Evolutionary conservation across 1,140 invertebrate species (phyloP).

Genomic region (Dendroctonus ponderosae): DNA sequence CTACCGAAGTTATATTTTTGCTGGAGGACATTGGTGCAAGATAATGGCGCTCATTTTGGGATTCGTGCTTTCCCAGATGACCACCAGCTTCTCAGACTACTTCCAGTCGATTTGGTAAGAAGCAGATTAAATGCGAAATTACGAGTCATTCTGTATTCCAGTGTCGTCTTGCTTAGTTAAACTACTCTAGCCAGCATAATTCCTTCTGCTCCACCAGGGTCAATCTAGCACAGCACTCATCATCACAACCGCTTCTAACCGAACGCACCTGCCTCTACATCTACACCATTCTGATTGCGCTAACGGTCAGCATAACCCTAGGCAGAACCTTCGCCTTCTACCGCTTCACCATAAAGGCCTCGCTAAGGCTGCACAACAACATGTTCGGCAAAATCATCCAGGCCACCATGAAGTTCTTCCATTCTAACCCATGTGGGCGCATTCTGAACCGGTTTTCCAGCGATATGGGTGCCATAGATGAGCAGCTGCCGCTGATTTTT

Average conservation of each 20-base stretch:
- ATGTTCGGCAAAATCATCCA: conserved; percentile 82
- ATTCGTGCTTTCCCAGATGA: conserved; percentile 58
- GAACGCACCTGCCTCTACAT: conserved; percentile 61
- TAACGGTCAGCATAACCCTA: conserved; percentile 58
- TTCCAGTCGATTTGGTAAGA: conserved; percentile 66
- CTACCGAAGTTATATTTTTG: conserved; percentile 62
- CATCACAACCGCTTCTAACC: background rate
- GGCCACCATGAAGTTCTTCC: conserved; percentile 85
- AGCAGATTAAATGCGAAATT: background rate
- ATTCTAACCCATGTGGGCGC: conserved; percentile 75
- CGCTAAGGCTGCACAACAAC: conserved; percentile 65
- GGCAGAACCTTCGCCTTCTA: conserved; percentile 71
- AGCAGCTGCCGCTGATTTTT: conserved; percentile 66
- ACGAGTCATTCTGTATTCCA: too few relatives aligned
- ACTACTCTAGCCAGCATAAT: too few relatives aligned
- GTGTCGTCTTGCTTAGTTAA: too few relatives aligned
- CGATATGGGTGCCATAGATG: conserved; percentile 78
- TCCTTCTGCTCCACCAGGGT: background rate
- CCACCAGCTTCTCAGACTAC: conserved; percentile 59
- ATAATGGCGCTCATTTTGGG: conserved; percentile 55
- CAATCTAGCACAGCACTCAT: conserved; percentile 1
- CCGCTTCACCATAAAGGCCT: conserved; percentile 67
- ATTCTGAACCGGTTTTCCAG: conserved; percentile 76
- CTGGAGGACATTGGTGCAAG: conserved; percentile 56
- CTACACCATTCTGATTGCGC: conserved; percentile 85